phyloP scores from a whole-genome alignment of 2,113 vertebrate species.

The Rhineura floridana region DNA sequence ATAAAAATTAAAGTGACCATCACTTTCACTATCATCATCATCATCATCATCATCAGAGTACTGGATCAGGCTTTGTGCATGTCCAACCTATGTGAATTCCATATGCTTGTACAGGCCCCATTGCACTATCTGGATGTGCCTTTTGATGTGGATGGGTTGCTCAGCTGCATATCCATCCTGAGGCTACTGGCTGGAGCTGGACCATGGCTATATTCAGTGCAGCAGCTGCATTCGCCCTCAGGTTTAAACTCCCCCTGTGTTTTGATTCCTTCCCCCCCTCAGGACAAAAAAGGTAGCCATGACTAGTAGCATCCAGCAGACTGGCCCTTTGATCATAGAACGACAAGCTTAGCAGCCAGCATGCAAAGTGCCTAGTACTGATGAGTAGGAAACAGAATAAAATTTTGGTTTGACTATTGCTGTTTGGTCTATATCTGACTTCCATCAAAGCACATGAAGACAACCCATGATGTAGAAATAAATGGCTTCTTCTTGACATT shows the following conservation, averaged over 20 bases:
- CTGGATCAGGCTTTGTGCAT: neutral
- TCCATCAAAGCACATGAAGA: neutral
- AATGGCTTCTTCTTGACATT: neutral
- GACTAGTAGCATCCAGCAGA: neutral
- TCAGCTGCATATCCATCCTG: too few species aligned
- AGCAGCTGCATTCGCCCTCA: neutral
- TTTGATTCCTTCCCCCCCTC: too few species aligned
- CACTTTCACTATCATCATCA: too few species aligned
- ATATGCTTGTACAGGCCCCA: too few species aligned
- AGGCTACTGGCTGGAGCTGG: neutral
- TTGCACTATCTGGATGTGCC: too few species aligned
- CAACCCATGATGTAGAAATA: neutral
- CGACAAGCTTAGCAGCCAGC: neutral
- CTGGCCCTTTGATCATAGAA: conserved; percentile 1
- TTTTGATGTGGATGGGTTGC: too few species aligned
- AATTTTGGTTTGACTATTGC: fast-evolving
- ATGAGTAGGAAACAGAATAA: neutral
- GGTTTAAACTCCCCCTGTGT: neutral
- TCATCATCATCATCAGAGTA: neutral
- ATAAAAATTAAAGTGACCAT: too few species aligned
- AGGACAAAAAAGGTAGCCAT: neutral
- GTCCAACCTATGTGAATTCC: neutral
- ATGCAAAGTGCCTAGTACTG: neutral
- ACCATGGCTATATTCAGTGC: neutral
- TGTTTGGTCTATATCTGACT: neutral